Percentiles rank a stretch among this genome's conserved stretches.
Evolutionary conservation across 2,888 invertebrate genomes (phyloP).

Genomic region (Nomada fabriciana): DNA sequence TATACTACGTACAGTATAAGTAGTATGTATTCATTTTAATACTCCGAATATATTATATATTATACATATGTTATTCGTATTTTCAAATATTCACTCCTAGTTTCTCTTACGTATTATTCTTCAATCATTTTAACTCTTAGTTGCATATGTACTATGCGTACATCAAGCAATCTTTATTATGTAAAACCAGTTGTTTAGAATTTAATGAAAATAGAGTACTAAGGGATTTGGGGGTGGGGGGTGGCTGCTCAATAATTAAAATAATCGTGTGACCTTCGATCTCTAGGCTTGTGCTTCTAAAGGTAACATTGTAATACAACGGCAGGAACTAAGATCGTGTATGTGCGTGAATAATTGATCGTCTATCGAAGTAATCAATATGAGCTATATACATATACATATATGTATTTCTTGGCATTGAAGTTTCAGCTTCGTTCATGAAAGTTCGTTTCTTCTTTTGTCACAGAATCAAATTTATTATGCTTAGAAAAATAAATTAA

Average conservation of each 20-base stretch:
- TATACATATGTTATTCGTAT: neutral
- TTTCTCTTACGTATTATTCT: neutral
- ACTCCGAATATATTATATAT: neutral
- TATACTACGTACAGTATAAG: slow-evolving; percentile 43
- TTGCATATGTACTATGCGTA: neutral
- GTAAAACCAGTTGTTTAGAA: neutral
- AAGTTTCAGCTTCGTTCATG: slow-evolving; percentile 2
- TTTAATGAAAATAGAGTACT: neutral
- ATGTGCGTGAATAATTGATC: slow-evolving; percentile 79
- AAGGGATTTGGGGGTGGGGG: neutral
- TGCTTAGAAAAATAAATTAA: neutral
- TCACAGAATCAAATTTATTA: neutral
- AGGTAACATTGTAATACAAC: slow-evolving; percentile 36
- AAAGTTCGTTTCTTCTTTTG: slow-evolving; percentile 3
- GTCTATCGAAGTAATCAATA: slow-evolving; percentile 77
- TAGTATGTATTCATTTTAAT: slow-evolving; percentile 22
- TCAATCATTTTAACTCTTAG: neutral
- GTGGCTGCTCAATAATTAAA: slow-evolving; percentile 17
- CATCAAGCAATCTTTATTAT: neutral
- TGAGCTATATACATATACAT: slow-evolving; percentile 40
- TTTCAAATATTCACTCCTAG: slow-evolving; percentile 17
- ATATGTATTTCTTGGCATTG: slow-evolving; percentile 18
- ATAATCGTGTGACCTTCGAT: slow-evolving; percentile 36
- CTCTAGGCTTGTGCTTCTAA: slow-evolving; percentile 41
- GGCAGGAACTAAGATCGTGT: slow-evolving; percentile 14